phyloP scores from a whole-genome alignment of 1,140 invertebrate genomes.

The Amyelois transitella region DNA sequence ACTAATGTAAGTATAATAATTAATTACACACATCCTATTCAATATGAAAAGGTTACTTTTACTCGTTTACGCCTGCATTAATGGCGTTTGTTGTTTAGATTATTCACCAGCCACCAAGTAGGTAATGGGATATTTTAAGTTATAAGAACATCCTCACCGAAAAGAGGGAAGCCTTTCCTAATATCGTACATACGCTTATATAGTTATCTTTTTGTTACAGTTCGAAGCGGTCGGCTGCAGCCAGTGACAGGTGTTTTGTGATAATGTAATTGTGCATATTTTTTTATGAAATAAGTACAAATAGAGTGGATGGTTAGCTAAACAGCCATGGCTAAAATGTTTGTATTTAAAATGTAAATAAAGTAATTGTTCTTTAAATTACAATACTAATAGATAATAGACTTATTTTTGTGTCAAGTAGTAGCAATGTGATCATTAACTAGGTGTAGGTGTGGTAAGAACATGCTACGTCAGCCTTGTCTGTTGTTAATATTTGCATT shows the following conservation, averaged over 20 bases:
- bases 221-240: slow-evolving; percentile 56
- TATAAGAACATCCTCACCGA: too few relatives aligned
- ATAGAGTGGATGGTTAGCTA: slow-evolving; percentile 42
- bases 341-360: slow-evolving; percentile 47
- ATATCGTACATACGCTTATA: too few relatives aligned
- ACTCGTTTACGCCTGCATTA: too few relatives aligned
- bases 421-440: slow-evolving; percentile 26
- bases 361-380: slow-evolving; percentile 24
- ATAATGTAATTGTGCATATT: slow-evolving; percentile 69
- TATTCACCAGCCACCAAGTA: too few relatives aligned
- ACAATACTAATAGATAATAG: slow-evolving; percentile 24
- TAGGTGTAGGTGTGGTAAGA: not conserved
- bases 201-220: slow-evolving; percentile 41
- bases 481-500: not conserved
- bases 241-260: slow-evolving; percentile 43
- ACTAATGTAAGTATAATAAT: slow-evolving; percentile 55
- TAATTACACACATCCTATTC: not conserved
- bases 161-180: too few relatives aligned
- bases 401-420: slow-evolving; percentile 47
- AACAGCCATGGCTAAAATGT: slow-evolving; percentile 28
- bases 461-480: not conserved
- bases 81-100: too few relatives aligned
- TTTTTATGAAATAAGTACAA: slow-evolving; percentile 72
- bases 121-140: too few relatives aligned
- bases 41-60: too few relatives aligned